These are phyloP conservation scores for Gobio gobio DNA, from an alignment of 2,113 vertebrate genomes.

Conservation along the genomic window DNA sequence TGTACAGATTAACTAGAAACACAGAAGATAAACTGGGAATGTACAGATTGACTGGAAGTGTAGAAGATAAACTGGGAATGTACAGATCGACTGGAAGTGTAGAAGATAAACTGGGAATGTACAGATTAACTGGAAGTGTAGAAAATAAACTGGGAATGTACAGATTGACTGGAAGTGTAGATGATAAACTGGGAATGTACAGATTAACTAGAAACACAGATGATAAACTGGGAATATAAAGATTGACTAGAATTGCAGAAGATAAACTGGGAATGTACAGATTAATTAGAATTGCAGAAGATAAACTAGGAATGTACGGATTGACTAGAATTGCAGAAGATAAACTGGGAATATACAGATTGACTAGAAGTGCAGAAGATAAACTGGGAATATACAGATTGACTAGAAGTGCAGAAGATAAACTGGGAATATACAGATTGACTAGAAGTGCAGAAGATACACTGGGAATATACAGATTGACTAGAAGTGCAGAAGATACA, in stretches of 20 bases:
- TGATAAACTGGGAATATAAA: not conserved
- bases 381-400: no score
- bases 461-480: not conserved
- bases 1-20: no score
- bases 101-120: not conserved
- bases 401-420: no score
- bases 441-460: not conserved
- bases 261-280: not conserved
- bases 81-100: no score
- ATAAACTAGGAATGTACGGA: not conserved
- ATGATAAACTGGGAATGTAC: not conserved
- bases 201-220: accelerated
- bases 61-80: no score
- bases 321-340: not conserved
- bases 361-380: no score
- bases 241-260: not conserved
- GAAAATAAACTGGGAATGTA: not conserved
- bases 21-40: no score
- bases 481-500: no score
- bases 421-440: no score
- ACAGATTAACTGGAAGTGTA: not conserved
- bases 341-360: no score
- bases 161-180: not conserved
- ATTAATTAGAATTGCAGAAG: not conserved
- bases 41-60: no score